Evolutionary conservation across 2,888 invertebrate genomes (phyloP).

Genomic region (Erebia aethiops): DNA sequence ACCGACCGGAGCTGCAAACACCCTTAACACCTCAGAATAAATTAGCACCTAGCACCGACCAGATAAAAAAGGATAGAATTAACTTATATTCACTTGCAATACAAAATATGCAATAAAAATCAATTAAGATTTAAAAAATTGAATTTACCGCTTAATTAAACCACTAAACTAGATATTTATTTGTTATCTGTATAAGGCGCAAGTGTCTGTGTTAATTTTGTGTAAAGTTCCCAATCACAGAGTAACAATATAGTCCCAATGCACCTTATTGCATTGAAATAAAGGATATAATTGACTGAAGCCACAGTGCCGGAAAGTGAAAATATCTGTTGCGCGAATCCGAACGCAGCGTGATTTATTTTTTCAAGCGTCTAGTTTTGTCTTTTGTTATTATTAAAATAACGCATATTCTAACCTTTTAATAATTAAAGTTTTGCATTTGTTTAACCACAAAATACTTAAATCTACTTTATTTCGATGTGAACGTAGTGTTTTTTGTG

Average conservation of each 20-base stretch:
- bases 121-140: no score
- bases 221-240: neutral
- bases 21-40: no score
- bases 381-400: slow-evolving; percentile 71
- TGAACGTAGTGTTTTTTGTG: slow-evolving; percentile 49
- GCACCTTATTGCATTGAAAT: neutral
- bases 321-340: slow-evolving; percentile 26
- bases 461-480: slow-evolving; percentile 48
- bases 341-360: slow-evolving; percentile 39
- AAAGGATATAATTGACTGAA: slow-evolving; percentile 1
- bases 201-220: slow-evolving; percentile 1
- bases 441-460: slow-evolving; percentile 62
- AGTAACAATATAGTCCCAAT: neutral
- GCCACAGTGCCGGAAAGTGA: neutral
- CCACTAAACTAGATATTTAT: neutral
- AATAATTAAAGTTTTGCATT: slow-evolving; percentile 62
- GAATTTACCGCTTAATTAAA: no score
- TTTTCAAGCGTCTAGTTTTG: slow-evolving; percentile 43
- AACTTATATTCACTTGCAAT: no score
- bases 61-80: no score
- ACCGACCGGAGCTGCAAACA: no score
- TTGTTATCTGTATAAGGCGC: slow-evolving; percentile 18
- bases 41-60: no score
- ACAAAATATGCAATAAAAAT: no score
- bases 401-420: slow-evolving; percentile 65